Evolutionary conservation across 1,140 invertebrate species (phyloP), one percentile per base, ranked within the genome.

Genomic region (Drosophila willistoni): DNA sequence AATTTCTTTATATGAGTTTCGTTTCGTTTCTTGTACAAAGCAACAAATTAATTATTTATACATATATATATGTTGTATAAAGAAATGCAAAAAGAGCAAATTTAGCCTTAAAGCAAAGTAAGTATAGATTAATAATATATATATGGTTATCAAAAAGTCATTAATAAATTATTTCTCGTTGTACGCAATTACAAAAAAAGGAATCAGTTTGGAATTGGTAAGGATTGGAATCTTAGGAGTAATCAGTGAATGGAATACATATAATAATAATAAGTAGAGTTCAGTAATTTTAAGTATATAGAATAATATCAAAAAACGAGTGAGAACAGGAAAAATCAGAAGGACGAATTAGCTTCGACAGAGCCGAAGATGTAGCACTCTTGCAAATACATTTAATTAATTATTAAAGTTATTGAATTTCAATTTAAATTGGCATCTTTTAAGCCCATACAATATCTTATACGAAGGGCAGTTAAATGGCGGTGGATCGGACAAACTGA

Each of bases 1-100:
- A 87, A 76, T 63, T 79, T 72, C 65, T 39, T 39, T 71, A 67
- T 67, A 68, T 76, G 39, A 76, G 63, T 19, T 44, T 63, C 56
- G 56, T 63, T 44, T 63, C 19, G 44, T 63, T 62, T 62, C n/a
- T 39, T 42, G 12, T 42, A 19, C 19, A 62, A 62, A 62, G 60
- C 42, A 62, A 62, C 36, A 41, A 62, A 62, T 59, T 51, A 47
- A 47, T 67, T 68, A 14, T 41, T 29, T 29, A 29, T 57, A 25
- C 3, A 25, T 25, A 41, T 39, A 68, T 19, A 25, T 59, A 59
- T 59, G 10, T 66, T 51, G 55, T 59, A 55, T 22, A 59, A n/a
- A 60, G 54, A 56, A 51, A 65, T 51, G 64, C 44, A 65, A 36
- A 59, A 59, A 36, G 14, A 59, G 56, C 56, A 36, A 59, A 36